Evolutionary conservation across 2,797 vertebrate genomes (phyloP).

Genomic region (Scyliorhinus canicula): DNA sequence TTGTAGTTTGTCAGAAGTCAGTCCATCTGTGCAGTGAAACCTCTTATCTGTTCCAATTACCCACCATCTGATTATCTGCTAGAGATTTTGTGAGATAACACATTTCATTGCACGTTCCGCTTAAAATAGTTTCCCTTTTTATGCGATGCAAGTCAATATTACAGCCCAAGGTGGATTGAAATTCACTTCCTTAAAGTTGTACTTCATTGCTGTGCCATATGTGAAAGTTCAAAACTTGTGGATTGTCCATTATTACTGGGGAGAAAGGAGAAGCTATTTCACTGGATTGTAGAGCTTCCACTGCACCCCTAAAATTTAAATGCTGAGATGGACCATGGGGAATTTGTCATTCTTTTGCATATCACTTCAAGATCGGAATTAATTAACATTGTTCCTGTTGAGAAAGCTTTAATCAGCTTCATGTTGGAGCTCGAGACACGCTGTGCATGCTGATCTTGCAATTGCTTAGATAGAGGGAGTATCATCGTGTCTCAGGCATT

Average conservation of each 20-base stretch:
- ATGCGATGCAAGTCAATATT: neutral
- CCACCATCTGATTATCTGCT: neutral
- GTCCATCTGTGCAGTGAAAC: neutral
- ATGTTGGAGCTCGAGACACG: neutral
- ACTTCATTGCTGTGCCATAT: neutral
- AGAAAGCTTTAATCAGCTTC: constrained; percentile 1
- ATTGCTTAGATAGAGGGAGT: neutral
- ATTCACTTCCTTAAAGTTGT: neutral
- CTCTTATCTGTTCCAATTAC: no score
- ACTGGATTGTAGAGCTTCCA: neutral
- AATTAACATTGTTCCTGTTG: neutral
- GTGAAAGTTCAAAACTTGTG: neutral
- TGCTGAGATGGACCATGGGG: neutral
- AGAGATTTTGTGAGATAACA: neutral
- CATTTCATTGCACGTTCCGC: neutral
- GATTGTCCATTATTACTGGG: neutral
- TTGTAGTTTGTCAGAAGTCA: neutral
- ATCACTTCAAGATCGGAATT: neutral
- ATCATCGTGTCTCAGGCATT: neutral
- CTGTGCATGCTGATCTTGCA: constrained; percentile 4
- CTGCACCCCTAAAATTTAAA: neutral
- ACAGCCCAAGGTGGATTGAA: neutral
- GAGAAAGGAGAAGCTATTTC: neutral
- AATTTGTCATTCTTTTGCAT: neutral
- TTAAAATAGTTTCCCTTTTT: neutral